phyloP scores from a whole-genome alignment of 2,113 vertebrate species.

The Tetrax tetrax region DNA sequence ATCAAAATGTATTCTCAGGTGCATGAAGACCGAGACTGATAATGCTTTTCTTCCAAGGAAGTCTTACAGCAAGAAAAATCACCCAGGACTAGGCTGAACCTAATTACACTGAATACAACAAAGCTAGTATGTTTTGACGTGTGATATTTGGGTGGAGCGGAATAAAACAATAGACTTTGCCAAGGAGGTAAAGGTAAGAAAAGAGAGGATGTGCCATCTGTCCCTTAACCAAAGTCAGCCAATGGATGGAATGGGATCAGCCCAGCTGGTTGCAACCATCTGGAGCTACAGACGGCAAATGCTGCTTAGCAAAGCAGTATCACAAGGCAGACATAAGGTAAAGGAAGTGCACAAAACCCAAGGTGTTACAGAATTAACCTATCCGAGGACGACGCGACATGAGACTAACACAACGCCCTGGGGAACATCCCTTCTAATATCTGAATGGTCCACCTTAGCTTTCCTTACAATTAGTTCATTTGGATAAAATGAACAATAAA shows the following conservation, averaged over 20 bases:
- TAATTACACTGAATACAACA: background rate
- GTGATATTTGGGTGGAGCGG: slow-evolving; percentile 2
- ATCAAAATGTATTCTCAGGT: background rate
- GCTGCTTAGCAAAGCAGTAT: slow-evolving; percentile 60
- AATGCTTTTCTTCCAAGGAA: background rate
- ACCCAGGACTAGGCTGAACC: background rate
- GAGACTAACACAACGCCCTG: background rate
- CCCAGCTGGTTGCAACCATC: slow-evolving; percentile 65
- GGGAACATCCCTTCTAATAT: background rate
- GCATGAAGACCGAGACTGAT: background rate
- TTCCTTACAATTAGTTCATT: background rate
- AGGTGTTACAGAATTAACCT: background rate
- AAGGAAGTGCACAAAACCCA: slow-evolving; percentile 19
- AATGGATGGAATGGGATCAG: slow-evolving; percentile 58
- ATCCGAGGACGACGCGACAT: background rate
- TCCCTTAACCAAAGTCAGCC: slow-evolving; percentile 60
- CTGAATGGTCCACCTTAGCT: background rate
- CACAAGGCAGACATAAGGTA: slow-evolving; percentile 44
- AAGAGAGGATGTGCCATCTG: slow-evolving; percentile 53
- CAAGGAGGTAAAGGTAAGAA: slow-evolving; percentile 48
- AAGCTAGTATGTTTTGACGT: background rate
- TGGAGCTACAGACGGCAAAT: slow-evolving; percentile 66
- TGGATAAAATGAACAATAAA: background rate
- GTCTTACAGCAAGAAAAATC: background rate
- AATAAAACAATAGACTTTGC: slow-evolving; percentile 36